A percentile compares a stretch with the other conserved stretches of the same genome.
Evolutionary conservation across 30 jellyfish, hydroid and myxozoan genomes (phyloP).

Genomic region (Sanderia malayensis): DNA sequence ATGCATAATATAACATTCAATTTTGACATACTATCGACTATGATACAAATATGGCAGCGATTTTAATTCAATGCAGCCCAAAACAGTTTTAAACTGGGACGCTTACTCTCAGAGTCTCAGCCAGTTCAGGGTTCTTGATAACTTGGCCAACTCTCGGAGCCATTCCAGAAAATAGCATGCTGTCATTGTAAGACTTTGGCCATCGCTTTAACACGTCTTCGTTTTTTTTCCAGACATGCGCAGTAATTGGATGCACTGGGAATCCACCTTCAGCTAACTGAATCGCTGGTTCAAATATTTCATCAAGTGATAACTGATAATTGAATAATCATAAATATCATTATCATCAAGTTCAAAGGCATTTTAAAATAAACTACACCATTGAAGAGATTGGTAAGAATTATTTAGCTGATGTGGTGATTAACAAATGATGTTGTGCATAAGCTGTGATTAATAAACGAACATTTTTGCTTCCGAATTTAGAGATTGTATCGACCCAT

Average conservation of each 20-base stretch:
- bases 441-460: no score
- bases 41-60: no score
- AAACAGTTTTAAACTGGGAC: neutral
- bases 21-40: no score
- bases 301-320: slow-evolving; percentile 11
- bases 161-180: slow-evolving; percentile 58
- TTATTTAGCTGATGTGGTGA: no score
- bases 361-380: no score
- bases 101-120: slow-evolving; percentile 66
- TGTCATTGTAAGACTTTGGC: slow-evolving; percentile 37
- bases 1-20: no score
- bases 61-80: no score
- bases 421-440: no score
- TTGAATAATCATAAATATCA: neutral
- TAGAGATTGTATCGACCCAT: slow-evolving; percentile 82
- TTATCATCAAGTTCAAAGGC: neutral
- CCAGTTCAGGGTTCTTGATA: slow-evolving; percentile 68
- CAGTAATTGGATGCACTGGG: slow-evolving; percentile 81
- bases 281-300: slow-evolving; percentile 71
- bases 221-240: slow-evolving; percentile 63
- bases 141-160: slow-evolving; percentile 80
- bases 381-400: no score
- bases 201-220: slow-evolving; percentile 37
- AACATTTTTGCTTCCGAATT: slow-evolving; percentile 81
- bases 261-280: slow-evolving; percentile 72